Base-by-base conservation (phyloP, 1,140 invertebrate species). In the Drosophila punjabiensis region DNA sequence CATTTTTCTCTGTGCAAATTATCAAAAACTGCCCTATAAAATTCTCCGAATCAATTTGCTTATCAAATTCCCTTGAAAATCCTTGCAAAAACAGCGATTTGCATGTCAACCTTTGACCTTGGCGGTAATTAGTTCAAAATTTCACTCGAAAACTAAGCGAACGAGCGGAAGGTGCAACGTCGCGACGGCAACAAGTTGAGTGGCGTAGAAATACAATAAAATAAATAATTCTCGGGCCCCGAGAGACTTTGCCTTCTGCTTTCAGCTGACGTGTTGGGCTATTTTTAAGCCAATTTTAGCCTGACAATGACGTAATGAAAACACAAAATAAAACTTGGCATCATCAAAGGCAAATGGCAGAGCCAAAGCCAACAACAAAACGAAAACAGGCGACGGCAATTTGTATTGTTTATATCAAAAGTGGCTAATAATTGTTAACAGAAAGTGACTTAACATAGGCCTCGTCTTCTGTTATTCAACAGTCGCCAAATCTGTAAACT, bases 271-370 rank as follows among this genome's bases (percentile, higher is more conserved):
- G 88, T 88, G 88, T 91, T 91, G 81, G 47, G 81, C 71, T 91
- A 91, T 91, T 91, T 91, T 82, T 88, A 88, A 78, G 75, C 70
- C 71, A 79, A 81, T 90, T 87, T 88, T 82, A 82, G 81, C 70
- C 68, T 81, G 75, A 81, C 79, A 85, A 89, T 89, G 85, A 91
- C 88, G 88, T 79, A 91, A 91, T 91, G 47, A 74, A 59, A 66
- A 67, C 53, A 82, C 67, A 82, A 64, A 65, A 75, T 62, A 76
- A 79, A 80, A 77, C 79, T 80, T 80, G 83, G 71, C 79, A 77
- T 74, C 81, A 56, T 59, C 59, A 62, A 59, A 76, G 53, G 55
- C 47, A 48, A 73, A 64, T 58, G 55, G 20, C 35, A 56, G 16
- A 39, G 33, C 53, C 53, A 53, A 53, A 24, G 11, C 5, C 35